Base-by-base conservation (phyloP, 2,113 vertebrate genomes). In the Scolopax mira region DNA sequence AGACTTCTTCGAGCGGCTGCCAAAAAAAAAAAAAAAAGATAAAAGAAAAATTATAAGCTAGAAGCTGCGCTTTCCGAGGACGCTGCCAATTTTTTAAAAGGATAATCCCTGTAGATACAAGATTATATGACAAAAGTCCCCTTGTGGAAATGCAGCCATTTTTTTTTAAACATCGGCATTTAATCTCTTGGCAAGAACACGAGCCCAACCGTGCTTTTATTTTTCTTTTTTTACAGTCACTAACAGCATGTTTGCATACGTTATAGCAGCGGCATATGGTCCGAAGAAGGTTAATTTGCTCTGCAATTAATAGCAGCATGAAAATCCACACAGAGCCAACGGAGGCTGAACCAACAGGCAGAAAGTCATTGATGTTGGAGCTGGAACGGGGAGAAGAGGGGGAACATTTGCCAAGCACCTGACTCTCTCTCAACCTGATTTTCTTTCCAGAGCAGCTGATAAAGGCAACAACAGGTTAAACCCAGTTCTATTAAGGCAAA, bases 21-120 rank as follows among this genome's bases (percentile, higher is more conserved):
- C 95, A 96, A 90, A 88, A 93, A 89, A 85, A 96, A 46, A 42
- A 42, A 42, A 42, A 41, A 41, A 41, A 41, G 23, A 23, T 13
- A 49, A 93, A 81, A 94, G 25, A 12, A 62, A 72, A 79, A 79
- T 61, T 22, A 21, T 4, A 61, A 83, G 42, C 54, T 85, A 72
- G 57, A 77, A 39, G 83, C 88, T 84, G 66, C 33, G 44, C 42
- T 87, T 89, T 96, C 65, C 24, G 16, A 84, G 87, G 95, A 96
- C 93, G 39, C 4, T 19, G 39, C 39, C 39, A 41, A 41, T 41
- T 41, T 41, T 41, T 41, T 67, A 78, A 57, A 81, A 89, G 89
- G 73, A 94, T 97, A 97, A 96, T 97, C 94, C 96, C 85, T 61
- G 62, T 27, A 96, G 95, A 97, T 95, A 92, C 13, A 73, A 42